These are phyloP conservation scores for Drosophila bipectinata DNA, from an alignment of 1,140 invertebrate species.

Conservation along the genomic window DNA sequence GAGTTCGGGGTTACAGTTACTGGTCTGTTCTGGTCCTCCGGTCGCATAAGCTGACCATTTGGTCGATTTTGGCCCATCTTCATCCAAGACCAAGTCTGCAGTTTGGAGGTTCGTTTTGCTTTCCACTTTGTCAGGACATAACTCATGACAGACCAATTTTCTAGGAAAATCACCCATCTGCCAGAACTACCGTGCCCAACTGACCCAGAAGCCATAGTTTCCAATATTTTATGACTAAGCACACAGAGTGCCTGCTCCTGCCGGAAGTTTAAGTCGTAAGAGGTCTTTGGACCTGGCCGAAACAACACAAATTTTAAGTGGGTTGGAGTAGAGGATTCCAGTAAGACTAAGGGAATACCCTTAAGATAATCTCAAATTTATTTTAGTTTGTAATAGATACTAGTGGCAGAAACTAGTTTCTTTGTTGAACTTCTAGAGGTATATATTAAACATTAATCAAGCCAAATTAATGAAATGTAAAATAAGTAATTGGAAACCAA, in stretches of 20 bases:
- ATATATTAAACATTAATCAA: no score
- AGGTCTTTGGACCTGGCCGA: constrained; percentile 22
- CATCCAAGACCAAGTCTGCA: constrained; percentile 7
- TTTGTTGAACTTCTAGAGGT: neutral
- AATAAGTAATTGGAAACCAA: no score
- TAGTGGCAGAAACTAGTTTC: no score
- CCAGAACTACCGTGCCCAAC: constrained; percentile 74
- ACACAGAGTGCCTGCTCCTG: constrained; percentile 23
- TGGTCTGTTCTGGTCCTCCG: no score
- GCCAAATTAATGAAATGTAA: no score
- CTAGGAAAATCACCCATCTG: constrained; percentile 44
- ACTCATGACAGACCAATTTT: constrained; percentile 63
- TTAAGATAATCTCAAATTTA: neutral
- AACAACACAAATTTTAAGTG: neutral
- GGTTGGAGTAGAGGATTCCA: neutral
- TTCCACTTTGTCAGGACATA: constrained; percentile 60
- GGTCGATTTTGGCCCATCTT: constrained; percentile 20
- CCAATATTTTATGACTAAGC: constrained; percentile 63
- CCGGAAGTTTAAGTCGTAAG: constrained; percentile 30
- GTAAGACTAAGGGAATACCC: constrained; percentile 19
- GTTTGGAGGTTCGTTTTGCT: constrained; percentile 11
- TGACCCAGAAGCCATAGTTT: constrained; percentile 76
- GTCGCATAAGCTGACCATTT: neutral
- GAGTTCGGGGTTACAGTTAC: constrained; percentile 55
- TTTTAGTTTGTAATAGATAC: no score